phyloP scores from a whole-genome alignment of 2,113 vertebrate species.

The Python bivittatus region DNA sequence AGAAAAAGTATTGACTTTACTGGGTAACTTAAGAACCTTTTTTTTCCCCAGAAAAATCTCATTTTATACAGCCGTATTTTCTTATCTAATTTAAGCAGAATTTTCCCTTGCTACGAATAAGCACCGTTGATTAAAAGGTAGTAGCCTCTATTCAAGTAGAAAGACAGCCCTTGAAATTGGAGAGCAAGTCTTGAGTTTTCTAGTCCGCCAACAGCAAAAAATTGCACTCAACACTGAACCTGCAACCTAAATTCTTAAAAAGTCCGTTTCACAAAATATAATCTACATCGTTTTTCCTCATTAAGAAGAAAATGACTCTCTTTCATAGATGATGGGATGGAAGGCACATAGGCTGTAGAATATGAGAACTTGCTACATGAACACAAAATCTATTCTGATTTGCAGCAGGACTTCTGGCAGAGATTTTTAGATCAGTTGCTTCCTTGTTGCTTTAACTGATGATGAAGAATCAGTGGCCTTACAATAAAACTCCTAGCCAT shows the following conservation, averaged over 20 bases:
- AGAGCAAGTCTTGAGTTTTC: not conserved
- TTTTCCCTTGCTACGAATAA: conserved; percentile 3
- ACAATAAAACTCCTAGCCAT: not conserved
- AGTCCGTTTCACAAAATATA: not conserved
- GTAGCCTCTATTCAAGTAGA: not conserved
- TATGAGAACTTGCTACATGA: not conserved
- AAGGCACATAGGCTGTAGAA: not conserved
- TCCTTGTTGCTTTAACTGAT: not conserved
- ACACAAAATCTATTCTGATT: not conserved
- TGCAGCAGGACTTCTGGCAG: not conserved
- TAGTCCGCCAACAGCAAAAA: not conserved
- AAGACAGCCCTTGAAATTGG: not conserved
- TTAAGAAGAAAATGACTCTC: not conserved
- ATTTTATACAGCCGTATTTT: conserved; percentile 23
- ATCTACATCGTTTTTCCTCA: not conserved
- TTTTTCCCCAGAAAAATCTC: not conserved
- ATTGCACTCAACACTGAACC: not conserved
- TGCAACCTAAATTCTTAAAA: not conserved
- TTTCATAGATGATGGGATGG: not conserved
- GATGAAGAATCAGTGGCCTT: not conserved
- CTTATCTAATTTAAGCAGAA: conserved; percentile 14
- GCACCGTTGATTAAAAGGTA: conserved; percentile 3
- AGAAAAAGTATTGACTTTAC: conserved; percentile 25
- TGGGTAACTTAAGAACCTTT: conserved; percentile 12
- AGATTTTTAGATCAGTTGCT: not conserved